Conservation (phyloP, 2,113 vertebrate genomes). For the Naja naja region DNA sequence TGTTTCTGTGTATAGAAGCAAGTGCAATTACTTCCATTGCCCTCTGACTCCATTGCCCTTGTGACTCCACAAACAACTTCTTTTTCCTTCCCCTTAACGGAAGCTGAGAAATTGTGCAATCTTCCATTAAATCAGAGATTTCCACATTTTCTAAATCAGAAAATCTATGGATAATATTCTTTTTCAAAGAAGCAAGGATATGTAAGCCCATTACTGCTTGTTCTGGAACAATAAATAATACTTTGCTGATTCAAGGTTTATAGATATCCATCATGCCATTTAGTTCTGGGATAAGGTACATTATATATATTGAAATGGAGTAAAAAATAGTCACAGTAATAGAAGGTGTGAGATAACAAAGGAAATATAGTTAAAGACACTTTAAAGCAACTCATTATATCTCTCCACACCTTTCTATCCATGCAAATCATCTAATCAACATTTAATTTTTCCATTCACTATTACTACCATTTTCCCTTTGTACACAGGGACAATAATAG, state of each 20-base stretch:
- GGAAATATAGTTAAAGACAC: neutral
- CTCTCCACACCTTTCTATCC: neutral
- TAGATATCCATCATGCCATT: neutral
- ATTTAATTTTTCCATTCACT: neutral
- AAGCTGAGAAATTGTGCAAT: neutral
- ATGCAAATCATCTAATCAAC: neutral
- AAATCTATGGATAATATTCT: neutral
- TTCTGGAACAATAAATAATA: neutral
- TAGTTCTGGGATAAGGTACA: neutral
- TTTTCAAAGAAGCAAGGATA: neutral
- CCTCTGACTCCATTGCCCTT: no score
- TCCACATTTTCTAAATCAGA: neutral
- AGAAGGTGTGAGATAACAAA: neutral
- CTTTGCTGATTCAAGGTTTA: neutral
- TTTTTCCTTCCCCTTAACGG: neutral
- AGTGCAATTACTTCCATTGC: neutral
- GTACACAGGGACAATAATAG: neutral
- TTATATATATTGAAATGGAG: neutral
- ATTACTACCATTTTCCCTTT: neutral
- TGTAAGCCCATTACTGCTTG: no score
- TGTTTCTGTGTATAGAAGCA: neutral
- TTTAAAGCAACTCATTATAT: neutral
- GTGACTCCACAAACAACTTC: neutral
- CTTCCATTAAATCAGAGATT: neutral
- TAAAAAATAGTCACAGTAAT: neutral